Percentiles rank a stretch among this genome's conserved stretches.
phyloP scores from a whole-genome alignment of 2,797 vertebrate species.

The Scyliorhinus canicula region DNA sequence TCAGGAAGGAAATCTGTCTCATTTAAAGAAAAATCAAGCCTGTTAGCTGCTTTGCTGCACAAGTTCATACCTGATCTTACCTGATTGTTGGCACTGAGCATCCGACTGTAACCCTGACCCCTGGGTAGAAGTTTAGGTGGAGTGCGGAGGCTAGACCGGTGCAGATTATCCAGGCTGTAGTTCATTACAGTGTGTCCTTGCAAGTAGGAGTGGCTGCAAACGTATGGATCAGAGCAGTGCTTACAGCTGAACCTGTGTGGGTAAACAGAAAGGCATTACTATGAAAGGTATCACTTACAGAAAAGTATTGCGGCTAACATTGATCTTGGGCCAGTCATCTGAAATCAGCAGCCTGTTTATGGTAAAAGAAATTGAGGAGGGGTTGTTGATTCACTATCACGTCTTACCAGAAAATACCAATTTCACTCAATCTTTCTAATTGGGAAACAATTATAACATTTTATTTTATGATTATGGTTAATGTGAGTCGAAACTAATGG shows the following conservation, averaged over 20 bases:
- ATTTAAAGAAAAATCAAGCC: neutral
- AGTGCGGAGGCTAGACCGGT: slow-evolving; percentile 70
- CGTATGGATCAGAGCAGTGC: slow-evolving; percentile 75
- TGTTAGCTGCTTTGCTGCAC: neutral
- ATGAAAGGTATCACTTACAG: neutral
- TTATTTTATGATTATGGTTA: neutral
- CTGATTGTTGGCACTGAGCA: slow-evolving; percentile 86
- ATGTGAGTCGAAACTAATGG: neutral
- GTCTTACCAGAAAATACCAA: neutral
- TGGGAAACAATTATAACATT: neutral
- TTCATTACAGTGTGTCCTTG: slow-evolving; percentile 37
- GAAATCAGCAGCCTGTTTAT: neutral
- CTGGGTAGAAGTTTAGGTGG: slow-evolving; percentile 82
- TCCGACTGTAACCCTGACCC: slow-evolving; percentile 85
- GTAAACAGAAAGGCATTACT: neutral
- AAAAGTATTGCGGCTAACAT: neutral
- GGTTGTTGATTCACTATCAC: neutral
- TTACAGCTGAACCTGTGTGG: slow-evolving; percentile 73
- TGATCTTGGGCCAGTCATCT: neutral
- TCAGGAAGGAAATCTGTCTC: too few relatives aligned
- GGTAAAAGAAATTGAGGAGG: neutral
- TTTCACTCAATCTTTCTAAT: neutral
- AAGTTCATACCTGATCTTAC: slow-evolving; percentile 53
- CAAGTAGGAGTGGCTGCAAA: slow-evolving; percentile 58
- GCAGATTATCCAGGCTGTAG: slow-evolving; percentile 39